Base-by-base conservation (phyloP, 2,797 vertebrate species). In the Amniataba percoides region DNA sequence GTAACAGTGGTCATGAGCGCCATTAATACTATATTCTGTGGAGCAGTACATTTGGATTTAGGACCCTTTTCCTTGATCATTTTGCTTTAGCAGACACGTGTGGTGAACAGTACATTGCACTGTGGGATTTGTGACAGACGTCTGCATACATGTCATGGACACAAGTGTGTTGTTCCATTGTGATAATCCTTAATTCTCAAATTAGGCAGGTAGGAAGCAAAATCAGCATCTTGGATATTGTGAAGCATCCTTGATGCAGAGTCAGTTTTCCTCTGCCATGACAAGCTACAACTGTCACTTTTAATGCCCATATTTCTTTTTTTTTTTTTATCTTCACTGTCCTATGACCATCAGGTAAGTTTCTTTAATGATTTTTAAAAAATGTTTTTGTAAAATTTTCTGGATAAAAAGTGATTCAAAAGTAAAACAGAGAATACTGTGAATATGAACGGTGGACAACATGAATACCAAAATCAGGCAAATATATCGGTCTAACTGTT, bases 401-500 rank as follows among this genome's bases (percentile, higher is more conserved):
- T n/a, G n/a, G n/a, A n/a, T n/a, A n/a, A n/a, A n/a, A n/a, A n/a
- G n/a, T n/a, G n/a, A n/a, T n/a, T n/a, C n/a, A n/a, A n/a, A n/a
- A n/a, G n/a, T n/a, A n/a, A n/a, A n/a, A n/a, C n/a, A n/a, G n/a
- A n/a, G n/a, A n/a, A n/a, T n/a, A n/a, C n/a, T n/a, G n/a, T n/a
- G n/a, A 40, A 31, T 27, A 31, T 11, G 53, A 6, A 46, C n/a
- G 21, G 21, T 23, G 16, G 11, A 45, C 51, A 34, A 55, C 39
- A 7, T 23, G 11, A 21, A 3, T 7, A 18, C 8, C 10, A 31
- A n/a, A 53, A 82, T 79, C 53, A 36, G 45, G 31, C 19, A 19
- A 3, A 49, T 15, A 51, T 61, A 77, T 86, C 60, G 57, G 72
- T 78, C 57, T 5, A 40, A 70, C 34, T 23, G 19, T 15, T 59